Percentiles rank a stretch among this genome's conserved stretches.
phyloP scores from a whole-genome alignment of 1,140 invertebrate genomes.

The Drosophila ogumai region DNA sequence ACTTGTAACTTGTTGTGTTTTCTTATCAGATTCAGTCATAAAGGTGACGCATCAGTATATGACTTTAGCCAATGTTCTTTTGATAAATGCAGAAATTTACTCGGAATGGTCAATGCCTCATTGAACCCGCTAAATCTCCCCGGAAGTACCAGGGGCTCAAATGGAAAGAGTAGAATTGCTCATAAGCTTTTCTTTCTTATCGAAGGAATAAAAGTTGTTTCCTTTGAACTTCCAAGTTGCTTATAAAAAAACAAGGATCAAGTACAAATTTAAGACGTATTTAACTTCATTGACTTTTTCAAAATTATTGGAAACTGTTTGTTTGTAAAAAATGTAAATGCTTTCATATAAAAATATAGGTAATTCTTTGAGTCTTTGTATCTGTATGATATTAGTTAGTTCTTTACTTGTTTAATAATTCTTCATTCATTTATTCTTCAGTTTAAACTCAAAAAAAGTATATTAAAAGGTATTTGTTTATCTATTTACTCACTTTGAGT shows the following conservation, averaged over 20 bases:
- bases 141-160: slow-evolving; percentile 5
- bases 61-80: neutral
- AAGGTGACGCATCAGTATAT: slow-evolving; percentile 8
- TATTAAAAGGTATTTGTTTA: neutral
- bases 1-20: neutral
- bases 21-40: neutral
- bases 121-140: neutral
- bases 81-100: slow-evolving; percentile 8
- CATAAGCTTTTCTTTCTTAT: neutral
- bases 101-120: slow-evolving; percentile 12
- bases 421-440: neutral
- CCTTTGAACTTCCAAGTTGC: neutral
- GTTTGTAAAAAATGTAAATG: neutral
- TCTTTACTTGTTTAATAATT: neutral
- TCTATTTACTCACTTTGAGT: neutral
- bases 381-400: neutral
- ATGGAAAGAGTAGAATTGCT: neutral
- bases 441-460: neutral
- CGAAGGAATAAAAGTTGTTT: neutral
- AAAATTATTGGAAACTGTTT: neutral
- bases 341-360: neutral
- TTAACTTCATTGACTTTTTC: neutral
- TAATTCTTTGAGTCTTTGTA: no score
- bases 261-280: neutral
- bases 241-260: neutral